Evolutionary conservation across 2,113 vertebrate genomes (phyloP).

Genomic region (Narcine bancroftii): DNA sequence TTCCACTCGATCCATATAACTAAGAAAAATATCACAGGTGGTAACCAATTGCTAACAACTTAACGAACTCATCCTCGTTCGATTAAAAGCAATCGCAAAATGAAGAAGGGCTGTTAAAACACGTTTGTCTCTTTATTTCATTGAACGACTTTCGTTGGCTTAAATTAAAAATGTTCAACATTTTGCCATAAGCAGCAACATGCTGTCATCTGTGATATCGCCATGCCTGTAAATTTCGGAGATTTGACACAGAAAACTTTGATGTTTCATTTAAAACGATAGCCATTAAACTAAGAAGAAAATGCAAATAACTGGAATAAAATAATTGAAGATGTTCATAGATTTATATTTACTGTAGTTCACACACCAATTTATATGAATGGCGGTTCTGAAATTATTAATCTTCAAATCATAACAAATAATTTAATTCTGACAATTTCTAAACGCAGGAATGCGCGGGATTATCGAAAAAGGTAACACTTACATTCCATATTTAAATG

Average conservation of each 20-base stretch:
- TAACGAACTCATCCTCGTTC: slow-evolving; percentile 27
- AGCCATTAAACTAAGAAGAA: not conserved
- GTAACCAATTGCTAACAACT: not conserved
- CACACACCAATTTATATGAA: not conserved
- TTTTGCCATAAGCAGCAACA: not conserved
- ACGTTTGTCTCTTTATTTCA: not conserved
- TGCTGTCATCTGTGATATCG: not conserved
- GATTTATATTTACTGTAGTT: not conserved
- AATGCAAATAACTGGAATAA: not conserved
- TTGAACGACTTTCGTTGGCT: slow-evolving; percentile 17
- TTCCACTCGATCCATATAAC: not conserved
- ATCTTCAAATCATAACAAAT: slow-evolving; percentile 14
- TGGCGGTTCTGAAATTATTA: not conserved
- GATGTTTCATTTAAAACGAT: slow-evolving; percentile 6
- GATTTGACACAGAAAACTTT: not conserved
- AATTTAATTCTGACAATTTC: not conserved
- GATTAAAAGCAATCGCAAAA: not conserved
- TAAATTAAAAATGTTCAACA: not conserved
- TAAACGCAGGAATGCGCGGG: slow-evolving; percentile 25
- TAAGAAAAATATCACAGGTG: not conserved
- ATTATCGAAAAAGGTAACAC: slow-evolving; percentile 35
- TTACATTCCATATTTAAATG: slow-evolving; percentile 30
- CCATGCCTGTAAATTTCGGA: not conserved
- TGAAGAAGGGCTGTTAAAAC: not conserved
- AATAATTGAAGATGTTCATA: not conserved